phyloP scores from a whole-genome alignment of 2,888 invertebrate species.

The Caenorhabditis virilis region DNA sequence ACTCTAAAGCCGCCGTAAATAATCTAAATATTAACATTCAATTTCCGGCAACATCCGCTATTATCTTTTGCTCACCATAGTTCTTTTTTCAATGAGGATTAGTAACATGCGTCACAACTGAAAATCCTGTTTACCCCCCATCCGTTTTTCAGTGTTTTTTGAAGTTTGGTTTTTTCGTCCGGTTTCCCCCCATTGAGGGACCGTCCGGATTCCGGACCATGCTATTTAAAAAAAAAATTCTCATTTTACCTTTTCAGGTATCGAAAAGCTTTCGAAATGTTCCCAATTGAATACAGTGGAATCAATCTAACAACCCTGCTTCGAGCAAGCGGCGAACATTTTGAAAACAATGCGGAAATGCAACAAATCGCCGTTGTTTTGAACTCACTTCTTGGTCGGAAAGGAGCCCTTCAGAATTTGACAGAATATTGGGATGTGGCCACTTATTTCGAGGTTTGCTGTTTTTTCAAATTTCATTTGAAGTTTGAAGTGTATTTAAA shows the following conservation, averaged over 20 bases:
- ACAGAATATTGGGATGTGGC: conserved; percentile 99
- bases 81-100: no score
- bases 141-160: no score
- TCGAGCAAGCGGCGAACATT: conserved; percentile 93
- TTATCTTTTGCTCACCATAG: no score
- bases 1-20: no score
- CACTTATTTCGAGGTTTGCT: conserved; percentile 71
- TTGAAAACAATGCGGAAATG: conserved; percentile 74
- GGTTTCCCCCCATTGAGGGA: no score
- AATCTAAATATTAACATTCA: no score
- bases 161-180: no score
- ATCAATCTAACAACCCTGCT: conserved; percentile 95
- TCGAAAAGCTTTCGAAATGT: conserved; percentile 83
- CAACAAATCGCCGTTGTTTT: conserved; percentile 80
- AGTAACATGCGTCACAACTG: no score
- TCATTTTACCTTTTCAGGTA: conserved; percentile 63
- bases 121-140: no score
- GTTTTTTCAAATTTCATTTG: no score
- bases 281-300: conserved; percentile 98
- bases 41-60: no score
- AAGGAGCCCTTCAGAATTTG: conserved; percentile 88
- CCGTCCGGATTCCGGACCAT: no score
- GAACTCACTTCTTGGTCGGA: conserved; percentile 95
- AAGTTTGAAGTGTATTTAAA: not conserved
- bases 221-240: not conserved